Conservation (phyloP, 2,888 invertebrate genomes). For the Drosophila cognata region DNA sequence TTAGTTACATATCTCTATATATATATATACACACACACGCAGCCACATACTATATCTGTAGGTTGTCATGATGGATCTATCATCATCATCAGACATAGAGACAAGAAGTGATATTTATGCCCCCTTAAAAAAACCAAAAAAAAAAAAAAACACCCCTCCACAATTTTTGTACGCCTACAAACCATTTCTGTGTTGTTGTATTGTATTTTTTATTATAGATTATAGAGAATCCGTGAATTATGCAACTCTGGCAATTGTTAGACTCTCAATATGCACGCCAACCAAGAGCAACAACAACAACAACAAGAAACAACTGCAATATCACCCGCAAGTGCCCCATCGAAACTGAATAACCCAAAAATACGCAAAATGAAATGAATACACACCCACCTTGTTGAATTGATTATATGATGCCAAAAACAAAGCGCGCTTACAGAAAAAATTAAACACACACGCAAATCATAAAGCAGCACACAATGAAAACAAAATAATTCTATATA, state of each 20-base stretch:
- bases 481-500: slow-evolving; percentile 10
- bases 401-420: slow-evolving; percentile 58
- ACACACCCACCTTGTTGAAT: slow-evolving; percentile 65
- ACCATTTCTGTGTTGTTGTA: slow-evolving; percentile 72
- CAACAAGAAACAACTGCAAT: slow-evolving; percentile 46
- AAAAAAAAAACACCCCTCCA: slow-evolving; percentile 21
- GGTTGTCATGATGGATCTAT: slow-evolving; percentile 49
- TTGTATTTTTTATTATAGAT: slow-evolving; percentile 76
- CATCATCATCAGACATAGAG: slow-evolving; percentile 48
- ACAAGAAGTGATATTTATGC: slow-evolving; percentile 52
- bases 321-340: slow-evolving; percentile 68
- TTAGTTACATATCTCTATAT: slow-evolving; percentile 11
- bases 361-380: slow-evolving; percentile 28
- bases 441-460: slow-evolving; percentile 7
- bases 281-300: slow-evolving; percentile 58
- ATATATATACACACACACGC: neutral
- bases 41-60: slow-evolving; percentile 15
- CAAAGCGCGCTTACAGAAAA: slow-evolving; percentile 32
- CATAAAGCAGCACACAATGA: slow-evolving; percentile 19
- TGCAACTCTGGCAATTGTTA: slow-evolving; percentile 80
- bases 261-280: slow-evolving; percentile 75
- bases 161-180: slow-evolving; percentile 63
- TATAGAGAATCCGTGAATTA: slow-evolving; percentile 80
- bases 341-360: slow-evolving; percentile 40
- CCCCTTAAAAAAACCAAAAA: slow-evolving; percentile 13